Base-by-base conservation (phyloP, 1,140 invertebrate genomes). In the Alviniconcha marisindica region DNA sequence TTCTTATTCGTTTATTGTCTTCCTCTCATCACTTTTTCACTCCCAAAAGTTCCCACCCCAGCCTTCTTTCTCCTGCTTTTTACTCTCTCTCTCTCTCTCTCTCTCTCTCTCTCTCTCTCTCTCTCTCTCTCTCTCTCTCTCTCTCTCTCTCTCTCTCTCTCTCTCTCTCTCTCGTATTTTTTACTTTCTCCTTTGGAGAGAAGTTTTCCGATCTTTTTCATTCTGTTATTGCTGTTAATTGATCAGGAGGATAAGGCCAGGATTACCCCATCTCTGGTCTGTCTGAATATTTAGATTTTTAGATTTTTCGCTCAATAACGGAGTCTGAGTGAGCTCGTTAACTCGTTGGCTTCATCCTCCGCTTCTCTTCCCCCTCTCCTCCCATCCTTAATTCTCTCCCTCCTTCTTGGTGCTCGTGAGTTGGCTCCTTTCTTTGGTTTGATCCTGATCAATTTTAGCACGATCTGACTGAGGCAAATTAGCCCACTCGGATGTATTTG, bases 251-350 rank as follows among this genome's bases (percentile, higher is more conserved):
- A 71, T 71, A 71, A 71, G 69, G 66, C 31, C 33, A 33, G 69
- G 36, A 71, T 71, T 40, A 71, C 10, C 69, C 69, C 69, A 71
- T 40, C 69, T 71, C 69, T 71, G 69, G 69, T 42, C 69, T 71
- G 69, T 71, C 69, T 71, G 69, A 71, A 71, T 71, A 71, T 71
- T 71, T 71, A 71, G 69, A 71, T 71, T 71, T 71, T 71, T 71
- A 40, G 33, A 71, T 71, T 71, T 71, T 71, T 71, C 69, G 69
- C 69, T 71, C 69, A 71, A 71, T 71, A 71, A 71, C 69, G 69
- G 0, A 36, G 69, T 71, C 69, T 71, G 69, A 71, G 69, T 40
- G 69, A 71, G 69, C 69, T 71, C 69, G 69, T 71, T 71, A 71
- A 71, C 69, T 40, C 36, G 18, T 40, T 24, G 31, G 5, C 36